Evolutionary conservation across 2,797 vertebrate species (phyloP), one percentile per base, ranked within the genome.

Genomic region (Spinus pinus): DNA sequence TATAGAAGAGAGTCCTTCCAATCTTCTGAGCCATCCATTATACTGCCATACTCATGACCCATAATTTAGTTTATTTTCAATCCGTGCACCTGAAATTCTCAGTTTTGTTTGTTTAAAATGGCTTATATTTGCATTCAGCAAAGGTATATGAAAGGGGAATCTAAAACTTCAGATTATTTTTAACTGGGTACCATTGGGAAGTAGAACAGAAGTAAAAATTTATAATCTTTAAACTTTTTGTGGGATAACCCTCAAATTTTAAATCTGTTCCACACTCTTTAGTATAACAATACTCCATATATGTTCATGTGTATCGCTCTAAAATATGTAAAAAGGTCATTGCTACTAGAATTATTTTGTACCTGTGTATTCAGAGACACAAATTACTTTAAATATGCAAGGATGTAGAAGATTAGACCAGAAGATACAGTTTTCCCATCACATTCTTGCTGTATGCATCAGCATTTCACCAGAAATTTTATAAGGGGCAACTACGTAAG

Each of bases 81-180:
- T 88, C 70, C 91, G 61, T 9, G 31, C 20, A 88, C 80, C 51
- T 74, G 7, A 96, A 96, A 94, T 86, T 81, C 13, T 91, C 19
- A 2, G 37, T 88, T 96, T 88, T 88, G 31, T 86, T 96, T 93
- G 60, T 81, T 95, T 95, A 82, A 95, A 87, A 71, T 6, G 94
- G 84, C 37, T 87, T 42, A 78, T 93, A 80, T 91, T 93, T 95
- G 7, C 33, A 66, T 75, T 95, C 41, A 53, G 14, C 24, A 57
- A 47, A 27, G 6, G 6, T n/a, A 9, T 41, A 31, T 39, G 14
- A 67, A 79, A 83, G 16, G 8, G 6, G 7, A 91, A n/a, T 49
- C 25, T 53, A 41, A 74, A 69, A 71, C 60, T 66, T 86, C 33
- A 61, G 35, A 27, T 23, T 0, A 17, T 61, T 86, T 89, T 79